Evolutionary conservation across 2,888 invertebrate species (phyloP).

Genomic region (Gasteruption jaculator): DNA sequence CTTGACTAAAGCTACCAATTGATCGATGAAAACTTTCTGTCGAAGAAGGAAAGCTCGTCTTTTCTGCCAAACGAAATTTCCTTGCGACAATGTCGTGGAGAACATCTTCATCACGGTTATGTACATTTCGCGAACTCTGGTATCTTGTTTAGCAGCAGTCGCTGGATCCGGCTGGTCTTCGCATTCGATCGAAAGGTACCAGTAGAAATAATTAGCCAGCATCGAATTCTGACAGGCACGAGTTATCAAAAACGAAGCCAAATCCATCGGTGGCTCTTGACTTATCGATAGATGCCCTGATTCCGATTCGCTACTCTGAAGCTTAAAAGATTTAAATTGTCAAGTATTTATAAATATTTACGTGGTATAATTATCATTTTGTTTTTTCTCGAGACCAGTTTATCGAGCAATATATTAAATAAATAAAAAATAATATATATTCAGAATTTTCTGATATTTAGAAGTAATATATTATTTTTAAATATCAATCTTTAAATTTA

Average conservation of each 20-base stretch:
- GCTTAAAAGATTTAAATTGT: slow-evolving; percentile 12
- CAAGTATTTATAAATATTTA: neutral
- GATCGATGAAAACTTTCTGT: slow-evolving; percentile 89
- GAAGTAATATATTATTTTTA: too few species aligned
- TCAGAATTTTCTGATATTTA: too few species aligned
- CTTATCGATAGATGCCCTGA: slow-evolving; percentile 32
- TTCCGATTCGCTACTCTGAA: slow-evolving; percentile 41
- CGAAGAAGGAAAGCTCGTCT: slow-evolving; percentile 72
- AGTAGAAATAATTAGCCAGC: slow-evolving; percentile 95
- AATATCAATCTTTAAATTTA: too few species aligned
- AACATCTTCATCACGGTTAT: slow-evolving; percentile 84
- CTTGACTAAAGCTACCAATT: slow-evolving; percentile 83
- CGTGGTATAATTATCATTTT: neutral
- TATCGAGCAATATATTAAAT: neutral
- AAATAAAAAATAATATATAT: slow-evolving; percentile 13
- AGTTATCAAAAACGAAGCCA: slow-evolving; percentile 86
- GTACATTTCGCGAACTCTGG: slow-evolving; percentile 77
- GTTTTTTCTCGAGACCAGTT: too few species aligned
- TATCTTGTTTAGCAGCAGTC: slow-evolving; percentile 65
- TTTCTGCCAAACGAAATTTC: slow-evolving; percentile 69
- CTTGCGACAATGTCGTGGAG: slow-evolving; percentile 65
- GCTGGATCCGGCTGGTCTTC: slow-evolving; percentile 73
- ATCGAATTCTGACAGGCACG: slow-evolving; percentile 85
- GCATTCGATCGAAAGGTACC: slow-evolving; percentile 93
- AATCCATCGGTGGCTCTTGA: slow-evolving; percentile 56